Base-by-base conservation (phyloP, 2,888 invertebrate species). In the Allophyes oxyacanthae region DNA sequence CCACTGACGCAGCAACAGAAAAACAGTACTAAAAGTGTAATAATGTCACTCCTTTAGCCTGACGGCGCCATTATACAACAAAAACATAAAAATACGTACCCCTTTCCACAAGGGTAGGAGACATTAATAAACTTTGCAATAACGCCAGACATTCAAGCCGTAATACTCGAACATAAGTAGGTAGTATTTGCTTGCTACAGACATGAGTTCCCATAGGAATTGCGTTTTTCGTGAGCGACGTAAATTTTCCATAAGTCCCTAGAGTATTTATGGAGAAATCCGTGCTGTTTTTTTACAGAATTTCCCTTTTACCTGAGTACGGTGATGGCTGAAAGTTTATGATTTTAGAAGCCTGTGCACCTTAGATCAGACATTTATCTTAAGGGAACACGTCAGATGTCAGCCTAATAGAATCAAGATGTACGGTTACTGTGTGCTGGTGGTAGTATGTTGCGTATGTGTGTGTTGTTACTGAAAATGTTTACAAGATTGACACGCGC, bases 141-240 rank as follows among this genome's bases (percentile, higher is more conserved):
- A 61, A 37, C 38, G n/a, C n/a, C 7, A 59, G 36, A 11, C 15
- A 32, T 32, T 48, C 8, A 30, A 20, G 40, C 34, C 45, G 26
- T 52, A 41, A 15, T 34, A 50, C 13, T 13, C 10, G 26, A 9
- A 26, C 9, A 10, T 43, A 50, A 50, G 56, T 41, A n/a, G 37
- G 56, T 41, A n/a, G 37, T 43, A 33, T 51, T 59, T 67, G 34
- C 48, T 30, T 26, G 14, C 64, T 68, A 51, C 66, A 66, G 72
- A 57, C 56, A 67, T 64, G 53, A 56, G 42, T 45, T 59, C 72
- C 62, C 64, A 57, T 65, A 52, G 63, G 62, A 71, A 68, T 67
- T 59, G 64, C 52, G 53, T 52, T 54, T 28, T 36, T 40, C 34
- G 11, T 25, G 43, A 59, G 33, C 15, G 15, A 61, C 43, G 61